A percentile compares a stretch with the other conserved stretches of the same genome.
Evolutionary conservation across 2,113 vertebrate species (phyloP).

Genomic region (Sialia sialis): DNA sequence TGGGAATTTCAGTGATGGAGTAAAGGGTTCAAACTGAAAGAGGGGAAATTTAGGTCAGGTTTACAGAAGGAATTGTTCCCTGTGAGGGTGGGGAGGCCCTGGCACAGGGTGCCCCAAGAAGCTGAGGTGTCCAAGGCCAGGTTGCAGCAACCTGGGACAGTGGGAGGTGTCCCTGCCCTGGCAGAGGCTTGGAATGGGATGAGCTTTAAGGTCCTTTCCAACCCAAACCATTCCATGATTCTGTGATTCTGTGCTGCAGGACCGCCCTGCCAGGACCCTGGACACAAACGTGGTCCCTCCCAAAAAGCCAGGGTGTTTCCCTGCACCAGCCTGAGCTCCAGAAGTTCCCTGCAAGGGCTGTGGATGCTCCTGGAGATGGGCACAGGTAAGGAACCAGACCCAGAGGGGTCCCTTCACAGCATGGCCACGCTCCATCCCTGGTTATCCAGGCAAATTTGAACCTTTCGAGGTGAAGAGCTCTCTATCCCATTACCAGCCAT

Average conservation of each 20-base stretch:
- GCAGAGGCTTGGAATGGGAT: neutral
- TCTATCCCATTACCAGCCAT: constrained; percentile 10
- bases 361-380: rapidly evolving
- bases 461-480: neutral
- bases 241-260: neutral
- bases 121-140: neutral
- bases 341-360: neutral
- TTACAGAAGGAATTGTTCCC: neutral
- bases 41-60: neutral
- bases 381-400: neutral
- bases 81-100: neutral
- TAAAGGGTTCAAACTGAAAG: neutral
- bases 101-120: neutral
- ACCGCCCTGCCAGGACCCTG: rapidly evolving
- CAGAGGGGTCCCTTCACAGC: neutral
- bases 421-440: neutral
- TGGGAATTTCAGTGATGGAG: neutral
- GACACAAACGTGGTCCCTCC: neutral
- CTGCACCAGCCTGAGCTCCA: neutral
- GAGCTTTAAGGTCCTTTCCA: neutral
- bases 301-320: neutral
- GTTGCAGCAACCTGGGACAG: rapidly evolving
- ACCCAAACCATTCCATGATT: neutral
- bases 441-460: neutral
- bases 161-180: neutral